These are phyloP conservation scores for Cephus pulcher DNA, from an alignment of 2,888 invertebrate species.

Conservation along the genomic window DNA sequence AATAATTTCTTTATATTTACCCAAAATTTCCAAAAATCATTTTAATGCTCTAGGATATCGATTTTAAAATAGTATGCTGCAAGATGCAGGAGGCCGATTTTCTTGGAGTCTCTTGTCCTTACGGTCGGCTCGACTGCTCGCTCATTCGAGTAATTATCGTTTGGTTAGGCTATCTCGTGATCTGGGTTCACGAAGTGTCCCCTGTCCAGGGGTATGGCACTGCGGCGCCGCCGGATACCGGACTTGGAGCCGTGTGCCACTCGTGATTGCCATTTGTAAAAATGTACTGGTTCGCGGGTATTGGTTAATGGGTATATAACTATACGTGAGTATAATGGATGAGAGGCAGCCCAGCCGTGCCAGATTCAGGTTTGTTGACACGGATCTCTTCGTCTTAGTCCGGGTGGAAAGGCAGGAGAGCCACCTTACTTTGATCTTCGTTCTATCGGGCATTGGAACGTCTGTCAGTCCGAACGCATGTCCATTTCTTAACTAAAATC, in stretches of 20 bases:
- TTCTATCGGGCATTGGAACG: background rate
- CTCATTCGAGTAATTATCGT: background rate
- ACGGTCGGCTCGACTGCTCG: background rate
- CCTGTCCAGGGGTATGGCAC: background rate
- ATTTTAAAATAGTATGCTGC: background rate
- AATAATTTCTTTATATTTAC: background rate
- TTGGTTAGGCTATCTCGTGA: background rate
- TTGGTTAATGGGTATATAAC: conserved; percentile 33
- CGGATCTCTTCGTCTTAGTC: conserved; percentile 45
- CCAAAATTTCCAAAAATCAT: background rate
- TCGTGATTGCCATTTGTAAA: conserved; percentile 23
- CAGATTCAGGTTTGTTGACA: conserved; percentile 56
- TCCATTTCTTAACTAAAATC: background rate
- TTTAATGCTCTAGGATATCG: background rate
- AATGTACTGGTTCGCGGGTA: conserved; percentile 25
- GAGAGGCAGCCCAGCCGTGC: conserved; percentile 43
- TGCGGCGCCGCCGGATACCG: conserved; percentile 16
- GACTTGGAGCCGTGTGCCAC: conserved; percentile 35
- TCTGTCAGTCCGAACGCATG: background rate
- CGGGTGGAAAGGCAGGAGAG: conserved; percentile 41
- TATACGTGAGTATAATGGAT: conserved; percentile 42
- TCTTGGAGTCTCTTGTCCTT: background rate
- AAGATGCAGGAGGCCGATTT: background rate
- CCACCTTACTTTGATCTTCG: conserved; percentile 29
- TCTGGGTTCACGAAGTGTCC: background rate